Base-by-base conservation (phyloP, 2,888 invertebrate species). In the Ceriagrion tenellum region DNA sequence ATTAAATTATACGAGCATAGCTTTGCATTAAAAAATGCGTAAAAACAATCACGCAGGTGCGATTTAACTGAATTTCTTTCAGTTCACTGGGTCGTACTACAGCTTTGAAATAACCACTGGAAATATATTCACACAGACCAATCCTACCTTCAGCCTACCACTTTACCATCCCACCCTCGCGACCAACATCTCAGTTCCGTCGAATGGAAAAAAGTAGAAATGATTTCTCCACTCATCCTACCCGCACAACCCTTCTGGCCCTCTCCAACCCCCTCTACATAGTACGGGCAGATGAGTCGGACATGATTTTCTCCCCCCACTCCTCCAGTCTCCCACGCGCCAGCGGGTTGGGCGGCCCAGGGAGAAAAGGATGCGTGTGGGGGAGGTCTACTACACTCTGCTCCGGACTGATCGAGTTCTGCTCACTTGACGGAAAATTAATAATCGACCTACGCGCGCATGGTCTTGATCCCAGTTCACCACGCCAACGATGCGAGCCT, bases 341-440 rank as follows among this genome's bases (percentile, higher is more conserved):
- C 16, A 47, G 47, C 47, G 47, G 47, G 47, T 47, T 8, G 2
- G 47, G 2, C 47, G 47, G 47, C 2, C 4, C 8, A 8, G 47
- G 47, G 47, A 47, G 47, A 47, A 69, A 69, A 20, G n/a, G 69
- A 26, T n/a, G n/a, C n/a, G n/a, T n/a, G n/a, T 63, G 69, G 69
- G 69, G 69, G 35, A 13, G 81, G 16, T 35, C 81, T 81, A 35
- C 26, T 47, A 59, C 20, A 10, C 26, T 81, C 81, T 81, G 81
- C 81, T 81, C 35, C 81, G 81, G 81, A 81, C 81, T 81, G 81
- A 81, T 81, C 81, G 81, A 81, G 81, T 81, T 81, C 81, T 81
- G 81, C 81, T 81, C 81, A 81, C 81, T 81, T 81, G 81, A 81
- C 81, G 81, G 81, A 81, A 81, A 81, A 81, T 81, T 81, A 81